These are phyloP conservation scores for Istiophorus platypterus DNA, from an alignment of 2,113 vertebrate species.

Conservation along the genomic window DNA sequence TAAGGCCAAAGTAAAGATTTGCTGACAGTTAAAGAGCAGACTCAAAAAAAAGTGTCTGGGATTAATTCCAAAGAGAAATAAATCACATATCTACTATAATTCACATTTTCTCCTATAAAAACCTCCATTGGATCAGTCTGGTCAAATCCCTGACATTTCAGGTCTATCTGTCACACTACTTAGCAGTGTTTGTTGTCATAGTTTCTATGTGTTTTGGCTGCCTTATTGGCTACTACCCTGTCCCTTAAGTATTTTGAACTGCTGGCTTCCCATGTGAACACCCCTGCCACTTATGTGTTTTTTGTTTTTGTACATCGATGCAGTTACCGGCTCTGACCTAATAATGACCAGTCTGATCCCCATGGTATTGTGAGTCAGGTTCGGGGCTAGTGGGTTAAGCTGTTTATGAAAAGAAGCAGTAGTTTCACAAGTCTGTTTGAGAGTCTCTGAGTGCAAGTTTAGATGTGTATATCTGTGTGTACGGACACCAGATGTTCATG, in stretches of 20 bases:
- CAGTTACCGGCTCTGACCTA: neutral
- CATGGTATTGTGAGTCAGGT: neutral
- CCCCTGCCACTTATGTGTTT: neutral
- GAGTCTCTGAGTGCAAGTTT: no score
- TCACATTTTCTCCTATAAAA: neutral
- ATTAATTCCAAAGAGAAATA: slow-evolving; percentile 1
- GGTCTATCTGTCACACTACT: slow-evolving; percentile 11
- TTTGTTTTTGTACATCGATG: neutral
- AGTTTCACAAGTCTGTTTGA: neutral
- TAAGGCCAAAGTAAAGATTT: slow-evolving; percentile 16
- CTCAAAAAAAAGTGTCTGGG: neutral
- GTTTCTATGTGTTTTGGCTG: slow-evolving; percentile 57
- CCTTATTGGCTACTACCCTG: neutral
- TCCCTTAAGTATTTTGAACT: slow-evolving; percentile 14
- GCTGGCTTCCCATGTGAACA: slow-evolving; percentile 38
- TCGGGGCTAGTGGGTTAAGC: neutral
- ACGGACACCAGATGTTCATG: neutral
- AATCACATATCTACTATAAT: slow-evolving; percentile 2
- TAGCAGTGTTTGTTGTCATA: slow-evolving; percentile 27
- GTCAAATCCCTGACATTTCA: slow-evolving; percentile 5
- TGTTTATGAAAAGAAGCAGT: neutral
- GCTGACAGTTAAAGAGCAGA: slow-evolving; percentile 10
- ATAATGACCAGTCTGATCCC: neutral
- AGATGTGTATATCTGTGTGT: neutral
- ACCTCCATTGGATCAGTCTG: neutral